Evolutionary conservation across 2,797 vertebrate species (phyloP), one percentile per base, ranked within the genome.

Genomic region (Macropus fuliginosus): DNA sequence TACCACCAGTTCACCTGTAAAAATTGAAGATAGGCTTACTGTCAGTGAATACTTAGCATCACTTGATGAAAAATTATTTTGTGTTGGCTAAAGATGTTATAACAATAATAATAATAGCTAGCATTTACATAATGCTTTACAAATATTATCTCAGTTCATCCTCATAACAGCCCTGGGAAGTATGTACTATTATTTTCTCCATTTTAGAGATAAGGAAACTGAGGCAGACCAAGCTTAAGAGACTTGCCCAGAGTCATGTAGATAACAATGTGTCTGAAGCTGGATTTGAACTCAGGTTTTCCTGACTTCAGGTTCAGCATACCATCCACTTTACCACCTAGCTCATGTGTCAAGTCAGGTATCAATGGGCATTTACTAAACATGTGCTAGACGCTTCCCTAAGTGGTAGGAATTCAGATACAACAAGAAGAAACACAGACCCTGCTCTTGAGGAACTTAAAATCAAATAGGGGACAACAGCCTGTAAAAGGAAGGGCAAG

Each of bases 71-170:
- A 5, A 50, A 13, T 59, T 93, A 5, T 54, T 56, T 93, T 92
- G 12, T 52, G 18, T 90, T 94, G 91, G 40, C 50, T 92, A 13
- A 92, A 46, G 50, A 89, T 59, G 94, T 95, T 54, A 62, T 54
- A 56, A 66, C 97, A 94, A 56, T 21, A 66, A n/a, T 66, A 66
- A 59, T 29, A 31, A 31, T 2, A 11, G 10, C 66, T 81, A 46
- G 66, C 66, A 81, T 46, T 81, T 46, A 46, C 11, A 46, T 46
- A 27, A 40, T 4, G 21, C 40, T 87, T 81, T 87, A 24, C 74
- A 50, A 87, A 87, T 87, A 50, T 50, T 27, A 50, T 40, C 62
- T n/a, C 74, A 50, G 0, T 87, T 50, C 21, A 50, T 46, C 24
- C 24, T 50, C 40, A 50, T 21, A 50, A 27, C 21, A 87, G 12